Conservation (phyloP, 1,140 invertebrate genomes). For the Procambarus virginalis region DNA sequence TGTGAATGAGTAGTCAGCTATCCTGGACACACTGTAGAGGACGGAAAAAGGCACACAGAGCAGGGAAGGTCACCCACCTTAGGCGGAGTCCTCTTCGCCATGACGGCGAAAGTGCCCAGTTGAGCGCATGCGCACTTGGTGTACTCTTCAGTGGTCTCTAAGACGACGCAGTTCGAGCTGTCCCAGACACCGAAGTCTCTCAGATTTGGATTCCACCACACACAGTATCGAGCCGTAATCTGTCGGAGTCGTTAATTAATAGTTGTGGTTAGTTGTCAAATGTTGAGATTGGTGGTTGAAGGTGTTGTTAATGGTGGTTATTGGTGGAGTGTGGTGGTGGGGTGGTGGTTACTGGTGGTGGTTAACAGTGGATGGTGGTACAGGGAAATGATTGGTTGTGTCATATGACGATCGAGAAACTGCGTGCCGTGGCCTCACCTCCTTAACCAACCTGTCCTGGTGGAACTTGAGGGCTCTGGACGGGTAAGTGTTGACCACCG, state of each 20-base stretch:
- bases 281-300: neutral
- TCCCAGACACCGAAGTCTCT: conserved; percentile 71
- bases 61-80: conserved; percentile 22
- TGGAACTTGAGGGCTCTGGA: conserved; percentile 6
- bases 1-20: too few species aligned
- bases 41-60: too few species aligned
- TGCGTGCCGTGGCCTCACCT: too few species aligned
- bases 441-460: neutral
- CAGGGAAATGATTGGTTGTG: too few species aligned
- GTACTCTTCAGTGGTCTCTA: conserved; percentile 61
- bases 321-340: neutral
- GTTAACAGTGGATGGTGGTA: neutral
- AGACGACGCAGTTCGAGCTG: conserved; percentile 64
- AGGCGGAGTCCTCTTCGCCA: conserved; percentile 62
- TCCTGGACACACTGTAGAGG: too few species aligned
- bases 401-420: too few species aligned
- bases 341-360: neutral
- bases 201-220: conserved; percentile 64
- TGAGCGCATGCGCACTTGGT: conserved; percentile 71
- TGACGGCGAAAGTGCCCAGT: conserved; percentile 70
- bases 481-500: neutral
- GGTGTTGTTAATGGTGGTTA: neutral
- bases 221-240: conserved; percentile 70
- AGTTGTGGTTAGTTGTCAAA: neutral
- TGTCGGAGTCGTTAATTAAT: conserved; percentile 9